phyloP scores from a whole-genome alignment of 2,797 vertebrate genomes.

The Bradypodion pumilum region DNA sequence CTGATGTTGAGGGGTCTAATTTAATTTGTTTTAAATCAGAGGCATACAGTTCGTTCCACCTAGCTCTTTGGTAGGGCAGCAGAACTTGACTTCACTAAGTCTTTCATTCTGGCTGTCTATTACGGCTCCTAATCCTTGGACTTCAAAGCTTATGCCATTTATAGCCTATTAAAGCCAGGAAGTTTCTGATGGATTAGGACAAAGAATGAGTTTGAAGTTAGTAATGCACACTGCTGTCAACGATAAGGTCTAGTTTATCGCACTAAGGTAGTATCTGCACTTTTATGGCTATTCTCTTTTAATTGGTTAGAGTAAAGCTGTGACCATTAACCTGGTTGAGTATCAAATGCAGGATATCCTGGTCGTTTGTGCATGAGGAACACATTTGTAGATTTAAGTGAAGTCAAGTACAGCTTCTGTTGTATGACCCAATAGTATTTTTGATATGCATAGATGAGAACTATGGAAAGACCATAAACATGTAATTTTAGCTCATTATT shows the following conservation, averaged over 20 bases:
- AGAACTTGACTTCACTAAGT: conserved; percentile 61
- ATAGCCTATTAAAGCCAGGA: conserved; percentile 85
- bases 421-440: background rate
- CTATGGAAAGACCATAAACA: conserved; percentile 3
- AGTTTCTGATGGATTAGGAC: conserved; percentile 84
- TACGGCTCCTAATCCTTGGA: conserved; percentile 76
- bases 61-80: conserved; percentile 56
- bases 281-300: conserved; percentile 76
- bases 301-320: conserved; percentile 69
- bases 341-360: conserved; percentile 42
- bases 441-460: background rate
- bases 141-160: conserved; percentile 83
- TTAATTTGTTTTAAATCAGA: conserved; percentile 75
- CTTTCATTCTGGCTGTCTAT: conserved; percentile 71
- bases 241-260: conserved; percentile 80
- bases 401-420: conserved; percentile 38
- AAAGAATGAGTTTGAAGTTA: conserved; percentile 83
- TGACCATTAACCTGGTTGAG: conserved; percentile 43
- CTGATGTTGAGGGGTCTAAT: conserved; percentile 62
- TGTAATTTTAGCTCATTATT: conserved; percentile 11
- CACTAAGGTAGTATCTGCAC: conserved; percentile 77
- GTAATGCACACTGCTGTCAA: conserved; percentile 78
- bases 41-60: conserved; percentile 68
- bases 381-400: conserved; percentile 1
- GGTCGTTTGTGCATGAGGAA: conserved; percentile 14